phyloP scores from a whole-genome alignment of 2,113 vertebrate genomes.

The Melanerpes formicivorus region DNA sequence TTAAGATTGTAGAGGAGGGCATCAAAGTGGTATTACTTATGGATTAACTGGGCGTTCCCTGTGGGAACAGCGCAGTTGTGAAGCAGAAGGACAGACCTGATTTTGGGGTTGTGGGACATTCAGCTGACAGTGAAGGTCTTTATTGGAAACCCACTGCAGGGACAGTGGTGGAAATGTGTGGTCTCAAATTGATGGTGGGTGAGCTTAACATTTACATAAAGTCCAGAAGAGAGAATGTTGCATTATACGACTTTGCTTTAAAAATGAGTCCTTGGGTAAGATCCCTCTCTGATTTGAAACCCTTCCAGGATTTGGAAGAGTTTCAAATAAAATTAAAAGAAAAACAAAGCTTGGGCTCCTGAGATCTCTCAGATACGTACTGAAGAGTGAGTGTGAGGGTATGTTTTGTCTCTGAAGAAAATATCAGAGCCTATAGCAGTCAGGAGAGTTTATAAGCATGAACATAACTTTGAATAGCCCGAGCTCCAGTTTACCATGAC shows the following conservation, averaged over 20 bases:
- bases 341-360: constrained; percentile 58
- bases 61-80: background rate
- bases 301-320: constrained; percentile 53
- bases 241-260: background rate
- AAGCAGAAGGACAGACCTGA: background rate
- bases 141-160: background rate
- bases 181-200: background rate
- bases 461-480: constrained; percentile 59
- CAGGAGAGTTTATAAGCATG: constrained; percentile 57
- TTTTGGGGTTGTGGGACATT: background rate
- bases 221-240: background rate
- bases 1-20: background rate
- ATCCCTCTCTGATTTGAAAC: constrained; percentile 39
- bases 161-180: accelerated
- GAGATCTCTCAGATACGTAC: constrained; percentile 5
- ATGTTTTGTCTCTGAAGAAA: constrained; percentile 71
- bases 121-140: background rate
- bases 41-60: accelerated
- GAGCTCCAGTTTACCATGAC: constrained; percentile 23
- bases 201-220: background rate
- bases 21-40: background rate
- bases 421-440: constrained; percentile 51
- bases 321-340: constrained; percentile 65
- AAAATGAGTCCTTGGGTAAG: constrained; percentile 46
- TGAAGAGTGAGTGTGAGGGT: constrained; percentile 52